Evolutionary conservation across 2,797 vertebrate species (phyloP).

Genomic region (Gila robusta): DNA sequence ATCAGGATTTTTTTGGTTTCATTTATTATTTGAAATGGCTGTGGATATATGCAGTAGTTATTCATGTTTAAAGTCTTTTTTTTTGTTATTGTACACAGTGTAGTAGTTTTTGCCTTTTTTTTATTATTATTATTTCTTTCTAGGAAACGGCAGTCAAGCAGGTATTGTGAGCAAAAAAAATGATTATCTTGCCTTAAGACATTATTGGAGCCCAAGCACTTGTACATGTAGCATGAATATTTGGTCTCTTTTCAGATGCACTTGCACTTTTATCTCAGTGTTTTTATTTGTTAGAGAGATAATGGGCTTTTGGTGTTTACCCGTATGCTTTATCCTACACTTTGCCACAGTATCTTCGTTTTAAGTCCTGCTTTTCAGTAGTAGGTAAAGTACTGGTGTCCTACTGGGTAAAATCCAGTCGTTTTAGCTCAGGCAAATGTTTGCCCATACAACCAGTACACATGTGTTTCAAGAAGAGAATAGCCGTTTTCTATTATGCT

Average conservation of each 20-base stretch:
- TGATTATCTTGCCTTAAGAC: constrained; percentile 29
- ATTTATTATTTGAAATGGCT: constrained; percentile 11
- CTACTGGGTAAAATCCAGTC: background rate
- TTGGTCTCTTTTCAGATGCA: constrained; percentile 70
- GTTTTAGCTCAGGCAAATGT: background rate
- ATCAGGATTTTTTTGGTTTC: constrained; percentile 12
- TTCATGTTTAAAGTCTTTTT: background rate
- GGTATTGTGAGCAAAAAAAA: constrained; percentile 12
- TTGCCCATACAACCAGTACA: background rate
- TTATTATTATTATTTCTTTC: background rate
- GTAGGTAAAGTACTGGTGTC: background rate
- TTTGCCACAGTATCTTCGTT: background rate
- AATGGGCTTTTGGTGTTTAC: constrained; percentile 44
- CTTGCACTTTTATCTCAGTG: constrained; percentile 76
- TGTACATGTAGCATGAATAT: constrained; percentile 52
- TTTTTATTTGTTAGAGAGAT: constrained; percentile 61
- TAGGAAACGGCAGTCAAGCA: background rate
- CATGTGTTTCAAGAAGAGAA: background rate
- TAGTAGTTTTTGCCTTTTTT: background rate
- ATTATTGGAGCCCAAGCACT: constrained; percentile 55
- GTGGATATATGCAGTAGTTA: constrained; percentile 12
- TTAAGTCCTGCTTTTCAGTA: background rate
- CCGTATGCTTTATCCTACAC: background rate
- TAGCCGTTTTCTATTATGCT: background rate
- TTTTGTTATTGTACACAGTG: background rate